Percentiles rank a stretch among this genome's conserved stretches.
phyloP scores from a whole-genome alignment of 2,888 invertebrate species.

The Chrysotoxum bicinctum region DNA sequence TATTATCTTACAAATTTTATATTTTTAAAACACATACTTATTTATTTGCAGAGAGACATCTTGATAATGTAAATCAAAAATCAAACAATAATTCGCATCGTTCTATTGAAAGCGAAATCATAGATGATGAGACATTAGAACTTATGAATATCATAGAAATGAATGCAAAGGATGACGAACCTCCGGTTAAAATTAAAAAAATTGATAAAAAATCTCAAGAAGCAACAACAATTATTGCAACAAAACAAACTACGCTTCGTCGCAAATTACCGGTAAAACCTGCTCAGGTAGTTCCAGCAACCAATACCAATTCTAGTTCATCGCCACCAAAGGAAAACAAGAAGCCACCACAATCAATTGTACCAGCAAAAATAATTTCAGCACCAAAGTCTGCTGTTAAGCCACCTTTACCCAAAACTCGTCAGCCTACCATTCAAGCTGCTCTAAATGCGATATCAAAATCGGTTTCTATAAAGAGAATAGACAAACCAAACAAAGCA shows the following conservation, averaged over 20 bases:
- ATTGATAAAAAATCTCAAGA: slow-evolving; percentile 15
- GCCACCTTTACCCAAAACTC: slow-evolving; percentile 11
- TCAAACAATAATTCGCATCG: not conserved
- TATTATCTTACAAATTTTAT: too few species aligned
- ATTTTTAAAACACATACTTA: not conserved
- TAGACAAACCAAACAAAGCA: not conserved
- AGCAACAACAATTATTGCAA: slow-evolving; percentile 48
- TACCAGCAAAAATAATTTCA: not conserved
- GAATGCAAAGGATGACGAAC: slow-evolving; percentile 11
- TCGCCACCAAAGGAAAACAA: slow-evolving; percentile 55
- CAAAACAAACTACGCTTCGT: slow-evolving; percentile 12
- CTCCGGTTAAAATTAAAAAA: slow-evolving; percentile 58
- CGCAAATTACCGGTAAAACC: slow-evolving; percentile 50
- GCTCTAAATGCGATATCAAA: slow-evolving; percentile 37
- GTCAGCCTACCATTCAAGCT: slow-evolving; percentile 58
- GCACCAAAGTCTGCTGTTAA: not conserved
- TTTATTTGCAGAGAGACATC: slow-evolving; percentile 26
- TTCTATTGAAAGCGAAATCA: not conserved
- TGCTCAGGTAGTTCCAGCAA: not conserved
- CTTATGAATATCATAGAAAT: slow-evolving; percentile 56
- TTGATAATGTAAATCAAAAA: slow-evolving; percentile 12
- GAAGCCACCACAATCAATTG: slow-evolving; percentile 34
- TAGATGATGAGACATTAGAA: slow-evolving; percentile 41
- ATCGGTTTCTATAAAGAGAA: slow-evolving; percentile 47
- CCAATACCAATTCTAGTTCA: slow-evolving; percentile 4